Evolutionary conservation across 2,113 vertebrate species (phyloP), one percentile per base, ranked within the genome.

Genomic region (Aspiorhynchus laticeps): DNA sequence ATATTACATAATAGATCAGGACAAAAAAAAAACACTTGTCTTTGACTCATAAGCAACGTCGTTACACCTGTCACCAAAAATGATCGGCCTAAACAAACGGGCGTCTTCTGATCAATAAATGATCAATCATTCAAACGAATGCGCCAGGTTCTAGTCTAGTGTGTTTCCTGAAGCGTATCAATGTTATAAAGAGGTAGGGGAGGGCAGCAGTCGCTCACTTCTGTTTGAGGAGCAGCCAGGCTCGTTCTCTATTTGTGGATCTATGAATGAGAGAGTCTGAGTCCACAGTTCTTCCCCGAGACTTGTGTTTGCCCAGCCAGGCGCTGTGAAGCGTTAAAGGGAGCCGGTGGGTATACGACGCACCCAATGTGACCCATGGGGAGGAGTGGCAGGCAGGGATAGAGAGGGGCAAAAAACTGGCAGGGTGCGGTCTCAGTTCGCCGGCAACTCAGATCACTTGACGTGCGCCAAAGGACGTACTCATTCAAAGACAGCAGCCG

Each of bases 361-460:
- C 95, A 92, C 91, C 95, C 92, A 91, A 93, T 94, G 94, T 94
- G 91, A 93, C 93, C 92, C 85, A 92, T 94, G 94, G 94, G 95
- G 95, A 93, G 94, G 94, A 92, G 95, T 94, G 94, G 92, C 93
- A 93, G 91, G 90, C 94, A 89, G 67, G 86, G 84, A 77, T 75
- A 69, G 84, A 79, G 69, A 85, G 92, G 91, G 93, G 93, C 93
- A 94, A 91, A 92, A 94, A 91, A 92, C 94, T 95, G 96, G 94
- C 94, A 97, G 97, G 97, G 97, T 96, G 96, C 96, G 96, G 97
- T 97, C 96, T 96, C 94, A 93, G 94, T 95, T 95, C 95, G 96
- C 95, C 96, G 94, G 92, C 93, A 91, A 91, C 94, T 94, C 93
- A 95, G 95, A 96, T 96, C 96, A 95, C 94, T 96, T 95, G 92